Base-by-base conservation (phyloP, 2,113 vertebrate species). In the Erinaceus europaeus region DNA sequence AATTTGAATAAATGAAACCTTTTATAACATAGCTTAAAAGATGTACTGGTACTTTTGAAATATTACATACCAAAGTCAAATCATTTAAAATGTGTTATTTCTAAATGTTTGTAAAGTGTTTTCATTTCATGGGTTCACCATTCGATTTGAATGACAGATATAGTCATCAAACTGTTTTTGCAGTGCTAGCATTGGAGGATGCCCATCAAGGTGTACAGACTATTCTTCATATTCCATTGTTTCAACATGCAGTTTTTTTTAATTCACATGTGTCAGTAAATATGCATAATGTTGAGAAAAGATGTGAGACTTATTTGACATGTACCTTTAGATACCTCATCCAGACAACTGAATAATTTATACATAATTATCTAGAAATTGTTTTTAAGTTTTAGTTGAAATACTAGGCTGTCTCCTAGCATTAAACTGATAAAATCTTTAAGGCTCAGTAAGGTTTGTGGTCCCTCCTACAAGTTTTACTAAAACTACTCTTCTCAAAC, bases 401-500 rank as follows among this genome's bases (percentile, higher is more conserved):
- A 92, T 21, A 46, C 68, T 67, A 67, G 74, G 74, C 34, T 89
- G 23, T 64, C 32, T 65, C 25, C 13, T 67, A 94, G 44, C 20
- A 84, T 77, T n/a, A 78, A 18, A 85, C 3, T 73, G 44, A 74
- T 64, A n/a, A n/a, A n/a, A n/a, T n/a, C n/a, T n/a, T n/a, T n/a
- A n/a, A n/a, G n/a, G n/a, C n/a, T n/a, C n/a, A n/a, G n/a, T n/a
- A n/a, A n/a, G n/a, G n/a, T n/a, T n/a, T n/a, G n/a, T n/a, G n/a
- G n/a, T n/a, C n/a, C n/a, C n/a, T n/a, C n/a, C n/a, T n/a, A n/a
- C n/a, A n/a, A n/a, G n/a, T n/a, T n/a, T n/a, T n/a, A 86, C 6
- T 82, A 46, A 93, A 92, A 79, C 29, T 46, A 72, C 38, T 85
- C 85, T 69, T 38, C 64, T 86, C 36, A 77, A 62, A 42, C 4